Evolutionary conservation across 1,140 invertebrate species (phyloP).

Genomic region (Frieseomelitta varia): DNA sequence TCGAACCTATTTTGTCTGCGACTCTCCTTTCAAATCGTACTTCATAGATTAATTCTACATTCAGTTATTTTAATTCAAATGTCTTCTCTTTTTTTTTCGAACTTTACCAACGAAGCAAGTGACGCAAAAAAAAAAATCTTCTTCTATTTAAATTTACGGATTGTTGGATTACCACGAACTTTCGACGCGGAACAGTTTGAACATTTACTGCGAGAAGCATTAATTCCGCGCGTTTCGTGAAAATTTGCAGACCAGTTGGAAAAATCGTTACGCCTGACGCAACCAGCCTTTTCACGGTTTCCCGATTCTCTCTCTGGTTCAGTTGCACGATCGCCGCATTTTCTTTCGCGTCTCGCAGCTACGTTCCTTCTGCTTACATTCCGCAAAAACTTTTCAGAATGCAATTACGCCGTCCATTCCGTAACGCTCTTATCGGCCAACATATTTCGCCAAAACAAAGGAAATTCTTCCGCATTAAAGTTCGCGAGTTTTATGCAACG

Average conservation of each 20-base stretch:
- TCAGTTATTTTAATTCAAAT: too few species aligned
- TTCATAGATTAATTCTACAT: too few species aligned
- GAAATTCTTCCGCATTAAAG: slow-evolving; percentile 2
- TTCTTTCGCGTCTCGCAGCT: slow-evolving; percentile 29
- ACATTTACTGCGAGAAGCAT: background rate
- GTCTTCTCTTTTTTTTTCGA: too few species aligned
- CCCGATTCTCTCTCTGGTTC: slow-evolving; percentile 14
- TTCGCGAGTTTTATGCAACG: background rate
- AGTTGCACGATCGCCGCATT: slow-evolving; percentile 5
- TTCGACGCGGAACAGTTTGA: background rate
- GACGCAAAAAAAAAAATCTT: too few species aligned
- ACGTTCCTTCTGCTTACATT: slow-evolving; percentile 41
- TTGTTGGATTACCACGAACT: background rate
- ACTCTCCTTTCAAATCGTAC: too few species aligned
- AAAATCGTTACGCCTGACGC: slow-evolving; percentile 17
- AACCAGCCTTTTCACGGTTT: background rate
- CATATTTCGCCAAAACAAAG: slow-evolving; percentile 17
- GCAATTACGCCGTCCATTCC: slow-evolving; percentile 49
- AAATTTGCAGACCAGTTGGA: slow-evolving; percentile 52
- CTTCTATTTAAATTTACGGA: too few species aligned
- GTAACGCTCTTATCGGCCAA: slow-evolving; percentile 3
- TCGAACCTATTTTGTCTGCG: too few species aligned
- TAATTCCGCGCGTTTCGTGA: slow-evolving; percentile 45
- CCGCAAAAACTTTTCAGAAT: slow-evolving; percentile 54
- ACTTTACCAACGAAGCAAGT: too few species aligned